Percentiles rank a stretch among this genome's conserved stretches.
Evolutionary conservation across 2,888 invertebrate genomes (phyloP).

Genomic region (Agonopterix alstromeriana): DNA sequence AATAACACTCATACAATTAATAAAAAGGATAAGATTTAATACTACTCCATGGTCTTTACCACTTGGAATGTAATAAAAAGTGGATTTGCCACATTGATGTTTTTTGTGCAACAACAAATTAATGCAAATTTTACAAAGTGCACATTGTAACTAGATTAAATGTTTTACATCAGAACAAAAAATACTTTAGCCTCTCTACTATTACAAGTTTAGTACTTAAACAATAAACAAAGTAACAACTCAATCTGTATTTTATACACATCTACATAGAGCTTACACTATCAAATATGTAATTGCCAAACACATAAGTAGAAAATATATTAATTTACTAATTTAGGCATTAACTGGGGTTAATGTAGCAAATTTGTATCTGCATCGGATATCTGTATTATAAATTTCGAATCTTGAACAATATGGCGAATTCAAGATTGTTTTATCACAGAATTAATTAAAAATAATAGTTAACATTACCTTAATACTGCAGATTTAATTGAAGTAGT

Average conservation of each 20-base stretch:
- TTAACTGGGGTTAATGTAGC: neutral
- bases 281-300: too few species aligned
- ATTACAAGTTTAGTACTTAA: neutral
- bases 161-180: too few species aligned
- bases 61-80: neutral
- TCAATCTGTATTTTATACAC: too few species aligned
- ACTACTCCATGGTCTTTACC: neutral
- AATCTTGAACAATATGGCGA: slow-evolving; percentile 30
- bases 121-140: slow-evolving; percentile 1
- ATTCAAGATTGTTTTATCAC: slow-evolving; percentile 40
- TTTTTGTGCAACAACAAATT: neutral
- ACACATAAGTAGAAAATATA: too few species aligned
- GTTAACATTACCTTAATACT: slow-evolving; percentile 33
- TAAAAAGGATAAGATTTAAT: neutral
- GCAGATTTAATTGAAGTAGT: slow-evolving; percentile 9
- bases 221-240: too few species aligned
- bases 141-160: neutral
- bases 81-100: neutral
- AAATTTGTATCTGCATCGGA: neutral
- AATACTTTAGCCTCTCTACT: neutral
- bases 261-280: too few species aligned
- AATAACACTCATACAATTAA: neutral
- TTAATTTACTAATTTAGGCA: neutral
- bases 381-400: neutral
- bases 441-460: slow-evolving; percentile 33